A percentile compares a stretch with the other conserved stretches of the same genome.
These are phyloP conservation scores for Dicyrtomina minuta DNA, from an alignment of 2,888 invertebrate species.

Conservation along the genomic window DNA sequence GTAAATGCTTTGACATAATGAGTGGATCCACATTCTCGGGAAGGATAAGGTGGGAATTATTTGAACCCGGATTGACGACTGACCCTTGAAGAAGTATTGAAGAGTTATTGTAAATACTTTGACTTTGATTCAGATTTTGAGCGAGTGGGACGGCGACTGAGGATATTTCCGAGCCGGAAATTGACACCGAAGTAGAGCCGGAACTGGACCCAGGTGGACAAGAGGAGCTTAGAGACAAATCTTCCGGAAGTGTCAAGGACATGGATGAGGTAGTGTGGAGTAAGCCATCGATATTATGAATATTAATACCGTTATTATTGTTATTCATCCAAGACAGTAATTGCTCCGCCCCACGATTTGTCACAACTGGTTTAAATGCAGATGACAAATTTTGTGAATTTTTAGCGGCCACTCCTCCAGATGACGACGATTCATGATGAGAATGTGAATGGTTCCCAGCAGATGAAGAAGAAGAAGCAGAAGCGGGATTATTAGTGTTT, in stretches of 20 bases:
- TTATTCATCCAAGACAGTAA: constrained; percentile 50
- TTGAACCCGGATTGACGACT: no score
- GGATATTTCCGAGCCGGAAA: no score
- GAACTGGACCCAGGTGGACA: constrained; percentile 6
- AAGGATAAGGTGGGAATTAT: no score
- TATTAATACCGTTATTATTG: constrained; percentile 28
- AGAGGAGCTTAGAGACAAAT: constrained; percentile 18
- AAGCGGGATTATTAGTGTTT: constrained; percentile 42
- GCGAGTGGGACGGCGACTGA: no score
- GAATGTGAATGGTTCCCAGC: constrained; percentile 33
- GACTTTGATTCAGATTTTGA: neutral
- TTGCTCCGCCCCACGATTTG: constrained; percentile 41
- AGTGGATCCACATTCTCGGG: no score
- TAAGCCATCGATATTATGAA: neutral
- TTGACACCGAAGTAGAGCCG: no score
- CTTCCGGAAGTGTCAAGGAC: constrained; percentile 43
- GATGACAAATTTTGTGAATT: neutral
- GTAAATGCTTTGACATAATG: no score
- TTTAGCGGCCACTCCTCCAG: neutral
- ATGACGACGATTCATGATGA: neutral
- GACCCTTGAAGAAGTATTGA: no score
- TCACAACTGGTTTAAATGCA: constrained; percentile 26
- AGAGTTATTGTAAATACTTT: no score
- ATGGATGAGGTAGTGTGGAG: constrained; percentile 2
- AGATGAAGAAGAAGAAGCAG: constrained; percentile 37